These are phyloP conservation scores for Nemotelus pantherinus DNA, from an alignment of 2,888 invertebrate genomes.

Conservation along the genomic window DNA sequence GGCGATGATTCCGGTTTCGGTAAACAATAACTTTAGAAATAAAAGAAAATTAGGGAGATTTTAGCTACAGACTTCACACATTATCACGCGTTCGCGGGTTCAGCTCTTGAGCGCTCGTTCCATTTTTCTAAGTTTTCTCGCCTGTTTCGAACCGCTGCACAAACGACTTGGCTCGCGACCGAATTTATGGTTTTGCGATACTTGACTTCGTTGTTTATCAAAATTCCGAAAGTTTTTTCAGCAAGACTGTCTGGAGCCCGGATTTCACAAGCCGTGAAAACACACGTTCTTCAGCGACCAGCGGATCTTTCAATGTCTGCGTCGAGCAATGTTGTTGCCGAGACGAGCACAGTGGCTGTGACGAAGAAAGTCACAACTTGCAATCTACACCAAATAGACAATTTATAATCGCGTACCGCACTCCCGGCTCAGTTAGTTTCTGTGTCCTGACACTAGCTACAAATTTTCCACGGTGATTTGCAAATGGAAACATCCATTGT, in stretches of 20 bases:
- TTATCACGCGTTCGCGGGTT: conserved; percentile 48
- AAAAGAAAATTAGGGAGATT: conserved; percentile 55
- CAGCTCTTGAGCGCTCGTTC: conserved; percentile 46
- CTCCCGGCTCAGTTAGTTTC: not conserved
- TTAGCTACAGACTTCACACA: conserved; percentile 47
- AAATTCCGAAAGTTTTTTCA: not conserved
- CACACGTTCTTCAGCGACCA: conserved; percentile 26
- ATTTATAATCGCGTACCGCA: no score
- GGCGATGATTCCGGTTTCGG: conserved; percentile 15
- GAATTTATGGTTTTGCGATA: no score
- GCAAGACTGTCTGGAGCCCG: not conserved
- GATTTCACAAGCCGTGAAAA: conserved; percentile 5
- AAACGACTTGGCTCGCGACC: no score
- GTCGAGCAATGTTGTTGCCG: conserved; percentile 16
- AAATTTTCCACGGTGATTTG: conserved; percentile 11
- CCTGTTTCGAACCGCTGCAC: no score
- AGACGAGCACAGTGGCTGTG: not conserved
- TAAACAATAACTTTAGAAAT: conserved; percentile 39
- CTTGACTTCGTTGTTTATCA: no score
- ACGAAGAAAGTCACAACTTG: not conserved
- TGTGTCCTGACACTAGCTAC: conserved; percentile 10
- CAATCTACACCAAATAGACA: conserved; percentile 13
- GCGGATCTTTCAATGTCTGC: conserved; percentile 24
- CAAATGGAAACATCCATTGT: conserved; percentile 37
- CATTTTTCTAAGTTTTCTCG: conserved; percentile 31